phyloP scores from a whole-genome alignment of 2,888 invertebrate genomes.

The Sisyra terminalis region DNA sequence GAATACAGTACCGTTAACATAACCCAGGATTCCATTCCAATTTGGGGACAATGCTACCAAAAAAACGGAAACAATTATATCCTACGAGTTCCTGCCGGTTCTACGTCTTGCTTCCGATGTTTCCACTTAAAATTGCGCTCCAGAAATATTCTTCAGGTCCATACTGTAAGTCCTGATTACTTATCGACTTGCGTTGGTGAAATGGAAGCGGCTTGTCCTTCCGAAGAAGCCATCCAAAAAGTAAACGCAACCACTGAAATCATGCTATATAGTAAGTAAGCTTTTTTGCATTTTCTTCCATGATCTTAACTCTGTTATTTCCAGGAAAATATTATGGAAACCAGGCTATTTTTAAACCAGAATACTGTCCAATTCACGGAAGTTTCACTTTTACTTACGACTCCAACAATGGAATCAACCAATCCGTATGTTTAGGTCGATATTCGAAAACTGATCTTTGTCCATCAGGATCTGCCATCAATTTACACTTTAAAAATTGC shows the following conservation, averaged over 20 bases:
- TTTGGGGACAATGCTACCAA: constrained; percentile 46
- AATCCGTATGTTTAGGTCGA: constrained; percentile 33
- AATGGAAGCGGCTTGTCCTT: constrained; percentile 37
- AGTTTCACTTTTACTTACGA: constrained; percentile 39
- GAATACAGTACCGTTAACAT: constrained; percentile 42
- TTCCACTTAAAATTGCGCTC: constrained; percentile 40
- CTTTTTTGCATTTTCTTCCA: background rate
- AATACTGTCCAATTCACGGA: constrained; percentile 46
- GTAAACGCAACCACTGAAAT: constrained; percentile 9
- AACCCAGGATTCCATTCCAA: constrained; percentile 42
- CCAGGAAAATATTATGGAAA: background rate
- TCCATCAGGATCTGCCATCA: constrained; percentile 39
- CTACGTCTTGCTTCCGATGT: constrained; percentile 39
- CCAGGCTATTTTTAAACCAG: constrained; percentile 13
- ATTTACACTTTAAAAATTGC: constrained; percentile 37
- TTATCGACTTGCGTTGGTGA: constrained; percentile 38
- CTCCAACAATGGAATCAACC: constrained; percentile 29
- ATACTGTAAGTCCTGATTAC: constrained; percentile 35
- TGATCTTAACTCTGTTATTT: background rate
- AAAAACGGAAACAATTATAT: constrained; percentile 41
- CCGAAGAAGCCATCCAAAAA: constrained; percentile 23
- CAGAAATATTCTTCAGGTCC: constrained; percentile 40
- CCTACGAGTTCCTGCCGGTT: constrained; percentile 34
- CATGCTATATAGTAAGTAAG: constrained; percentile 5
- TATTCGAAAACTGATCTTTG: constrained; percentile 41